Conservation (phyloP, 2,888 invertebrate species). For the Drosophila phalerata region DNA sequence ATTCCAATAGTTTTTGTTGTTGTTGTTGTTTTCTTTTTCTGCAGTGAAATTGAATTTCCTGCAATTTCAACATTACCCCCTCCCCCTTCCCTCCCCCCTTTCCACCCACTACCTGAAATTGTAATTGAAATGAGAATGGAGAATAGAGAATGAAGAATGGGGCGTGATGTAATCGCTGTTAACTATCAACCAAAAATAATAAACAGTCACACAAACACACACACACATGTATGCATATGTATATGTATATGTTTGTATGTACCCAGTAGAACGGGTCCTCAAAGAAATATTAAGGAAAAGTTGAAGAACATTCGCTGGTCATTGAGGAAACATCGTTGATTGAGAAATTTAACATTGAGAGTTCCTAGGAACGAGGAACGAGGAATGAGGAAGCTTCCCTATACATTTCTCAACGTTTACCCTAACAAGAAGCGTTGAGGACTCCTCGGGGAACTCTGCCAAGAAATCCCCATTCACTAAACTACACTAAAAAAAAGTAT, state of each 20-base stretch:
- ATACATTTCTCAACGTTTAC: too few species aligned
- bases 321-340: too few species aligned
- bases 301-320: too few species aligned
- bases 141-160: slow-evolving; percentile 32
- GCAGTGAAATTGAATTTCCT: slow-evolving; percentile 74
- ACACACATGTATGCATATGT: slow-evolving; percentile 4
- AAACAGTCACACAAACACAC: slow-evolving; percentile 29
- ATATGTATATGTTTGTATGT: not conserved
- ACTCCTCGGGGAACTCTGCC: too few species aligned
- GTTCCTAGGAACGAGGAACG: too few species aligned
- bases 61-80: slow-evolving; percentile 62
- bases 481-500: too few species aligned
- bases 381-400: too few species aligned
- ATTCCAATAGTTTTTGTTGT: slow-evolving; percentile 48
- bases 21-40: slow-evolving; percentile 6
- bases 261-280: too few species aligned
- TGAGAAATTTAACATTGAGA: too few species aligned
- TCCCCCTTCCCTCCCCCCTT: not conserved
- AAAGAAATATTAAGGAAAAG: too few species aligned
- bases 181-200: slow-evolving; percentile 56
- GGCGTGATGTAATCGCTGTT: slow-evolving; percentile 73
- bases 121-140: slow-evolving; percentile 32
- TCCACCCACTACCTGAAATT: slow-evolving; percentile 32
- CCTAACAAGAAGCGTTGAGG: too few species aligned
- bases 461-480: too few species aligned